phyloP scores from a whole-genome alignment of 2,797 vertebrate species.

The Parauchenoglanis punctatus region DNA sequence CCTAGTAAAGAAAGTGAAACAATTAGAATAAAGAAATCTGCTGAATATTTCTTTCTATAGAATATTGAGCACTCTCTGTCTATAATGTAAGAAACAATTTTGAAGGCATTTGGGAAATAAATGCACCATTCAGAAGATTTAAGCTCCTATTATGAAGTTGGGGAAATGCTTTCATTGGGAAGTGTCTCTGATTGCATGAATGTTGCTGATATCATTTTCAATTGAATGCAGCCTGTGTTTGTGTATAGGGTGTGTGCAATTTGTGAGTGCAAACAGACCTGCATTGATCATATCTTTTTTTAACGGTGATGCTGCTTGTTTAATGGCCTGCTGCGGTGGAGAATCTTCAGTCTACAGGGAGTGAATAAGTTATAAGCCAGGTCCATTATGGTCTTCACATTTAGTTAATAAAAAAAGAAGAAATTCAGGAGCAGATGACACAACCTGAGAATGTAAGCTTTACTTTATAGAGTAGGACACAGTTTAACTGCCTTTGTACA shows the following conservation, averaged over 20 bases:
- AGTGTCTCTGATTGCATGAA: not conserved
- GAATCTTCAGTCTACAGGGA: not conserved
- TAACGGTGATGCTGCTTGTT: not conserved
- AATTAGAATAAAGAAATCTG: not conserved
- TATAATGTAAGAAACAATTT: not conserved
- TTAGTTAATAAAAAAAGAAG: not conserved
- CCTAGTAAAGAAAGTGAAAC: not conserved
- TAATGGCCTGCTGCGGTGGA: not conserved
- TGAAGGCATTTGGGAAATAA: not conserved
- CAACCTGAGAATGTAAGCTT: not conserved
- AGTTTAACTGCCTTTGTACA: not conserved
- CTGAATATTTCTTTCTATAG: not conserved
- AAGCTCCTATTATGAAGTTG: not conserved
- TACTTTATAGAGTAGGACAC: not conserved
- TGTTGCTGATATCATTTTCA: not conserved
- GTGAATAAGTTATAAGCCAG: not conserved
- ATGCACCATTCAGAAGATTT: not conserved
- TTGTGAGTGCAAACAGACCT: not conserved
- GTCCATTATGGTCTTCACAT: not conserved
- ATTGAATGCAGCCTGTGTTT: not conserved
- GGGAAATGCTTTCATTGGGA: not conserved
- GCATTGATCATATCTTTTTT: not conserved
- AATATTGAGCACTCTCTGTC: not conserved
- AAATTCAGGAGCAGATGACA: not conserved
- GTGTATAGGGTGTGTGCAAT: not conserved